Evolutionary conservation across 2,888 invertebrate genomes (phyloP), one percentile per base, ranked within the genome.

Genomic region (Orthonychiurus folsomi): DNA sequence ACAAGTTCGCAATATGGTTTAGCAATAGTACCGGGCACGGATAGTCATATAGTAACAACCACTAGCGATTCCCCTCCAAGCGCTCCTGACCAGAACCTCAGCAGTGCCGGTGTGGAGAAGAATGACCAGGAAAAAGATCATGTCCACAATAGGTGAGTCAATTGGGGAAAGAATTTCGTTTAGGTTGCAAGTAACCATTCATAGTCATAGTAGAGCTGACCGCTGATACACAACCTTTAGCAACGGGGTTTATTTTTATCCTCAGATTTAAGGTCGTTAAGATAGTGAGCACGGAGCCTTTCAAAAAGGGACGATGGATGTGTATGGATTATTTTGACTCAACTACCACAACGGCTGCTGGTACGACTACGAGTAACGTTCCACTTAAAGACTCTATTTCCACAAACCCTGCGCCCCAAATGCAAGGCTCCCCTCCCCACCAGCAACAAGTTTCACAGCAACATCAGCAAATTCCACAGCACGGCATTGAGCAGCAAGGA

Each of bases 261-360:
- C n/a, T n/a, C n/a, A n/a, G 93, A 69, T 93, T 93, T 79, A 91
- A 91, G 82, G 92, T 94, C 73, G 93, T 94, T 50, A 94, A 94
- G 82, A 92, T 94, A 73, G 93, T 93, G 79, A 92, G 91, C 73
- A 90, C 90, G n/a, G 91, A 92, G 79, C 93, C 93, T 21, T 93
- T 92, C 76, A 86, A 88, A 73, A 83, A 93, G 63, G 94, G 94
- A 26, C 82, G 93, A 73, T 94, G 94, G 94, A 86, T 87, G 78
- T 94, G 93, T 78, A 89, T 91, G 86, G 94, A 94, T 78, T 94
- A 90, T 78, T 81, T 91, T 74, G 93, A 93, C 80, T n/a, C n/a
- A n/a, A n/a, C n/a, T n/a, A n/a, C n/a, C n/a, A n/a, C n/a, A n/a
- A n/a, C n/a, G n/a, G n/a, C n/a, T n/a, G n/a, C n/a, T n/a, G n/a